phyloP scores from a whole-genome alignment of 1,140 invertebrate species.

The Schlechtendalia chinensis region DNA sequence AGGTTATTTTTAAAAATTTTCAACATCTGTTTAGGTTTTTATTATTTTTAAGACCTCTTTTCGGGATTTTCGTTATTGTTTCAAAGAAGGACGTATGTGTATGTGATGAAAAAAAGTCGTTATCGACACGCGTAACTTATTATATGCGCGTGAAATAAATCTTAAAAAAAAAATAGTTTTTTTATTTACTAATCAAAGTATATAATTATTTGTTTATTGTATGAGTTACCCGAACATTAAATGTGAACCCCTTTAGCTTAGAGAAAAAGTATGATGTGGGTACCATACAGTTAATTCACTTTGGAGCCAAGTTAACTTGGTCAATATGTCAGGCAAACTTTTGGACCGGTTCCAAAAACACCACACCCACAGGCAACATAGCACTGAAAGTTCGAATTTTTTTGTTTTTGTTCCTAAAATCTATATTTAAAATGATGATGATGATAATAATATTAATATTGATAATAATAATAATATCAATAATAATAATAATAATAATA shows the following conservation, averaged over 20 bases:
- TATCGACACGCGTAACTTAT: no score
- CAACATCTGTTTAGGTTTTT: no score
- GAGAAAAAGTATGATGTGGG: not conserved
- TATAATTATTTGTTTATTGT: conserved; percentile 1
- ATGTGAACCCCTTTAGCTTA: conserved; percentile 18
- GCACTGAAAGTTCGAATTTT: conserved; percentile 15
- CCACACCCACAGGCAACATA: not conserved
- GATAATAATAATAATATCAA: not conserved
- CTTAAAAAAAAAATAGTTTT: not conserved
- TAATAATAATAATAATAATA: conserved; percentile 13
- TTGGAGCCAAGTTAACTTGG: conserved; percentile 44
- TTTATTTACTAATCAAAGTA: conserved; percentile 14
- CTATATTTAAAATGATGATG: not conserved
- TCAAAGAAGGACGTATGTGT: no score
- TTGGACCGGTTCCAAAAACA: conserved; percentile 45
- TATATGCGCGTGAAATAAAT: no score
- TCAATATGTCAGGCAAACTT: conserved; percentile 26
- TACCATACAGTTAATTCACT: conserved; percentile 35
- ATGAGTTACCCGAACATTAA: conserved; percentile 20
- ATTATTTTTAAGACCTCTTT: no score
- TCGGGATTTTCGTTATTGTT: no score
- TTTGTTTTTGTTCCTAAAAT: conserved; percentile 15
- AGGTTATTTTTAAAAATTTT: no score
- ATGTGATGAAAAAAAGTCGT: no score
- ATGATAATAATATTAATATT: conserved; percentile 19